These are phyloP conservation scores for Marmota monax DNA, from an alignment of 2,113 vertebrate genomes.

Conservation along the genomic window DNA sequence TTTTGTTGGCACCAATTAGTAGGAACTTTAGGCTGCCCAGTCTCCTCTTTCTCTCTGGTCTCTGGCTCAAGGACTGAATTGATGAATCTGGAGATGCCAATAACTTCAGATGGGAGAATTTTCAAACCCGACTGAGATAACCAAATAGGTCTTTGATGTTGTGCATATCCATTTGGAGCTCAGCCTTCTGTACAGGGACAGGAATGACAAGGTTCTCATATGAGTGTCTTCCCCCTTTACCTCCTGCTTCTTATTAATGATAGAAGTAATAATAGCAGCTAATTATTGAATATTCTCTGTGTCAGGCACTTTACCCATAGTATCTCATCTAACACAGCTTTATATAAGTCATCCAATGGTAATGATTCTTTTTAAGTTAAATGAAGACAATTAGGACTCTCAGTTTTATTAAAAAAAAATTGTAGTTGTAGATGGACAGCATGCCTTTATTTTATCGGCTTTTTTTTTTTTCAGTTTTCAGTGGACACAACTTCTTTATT, in stretches of 20 bases:
- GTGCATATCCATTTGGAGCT: background rate
- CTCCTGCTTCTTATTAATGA: background rate
- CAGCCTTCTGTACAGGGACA: background rate
- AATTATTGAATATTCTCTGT: background rate
- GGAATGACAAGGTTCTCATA: constrained; percentile 6
- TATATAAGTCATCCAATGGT: background rate
- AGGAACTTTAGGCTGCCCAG: background rate
- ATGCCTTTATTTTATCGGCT: too few species aligned
- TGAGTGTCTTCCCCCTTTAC: background rate
- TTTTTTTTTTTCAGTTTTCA: too few species aligned
- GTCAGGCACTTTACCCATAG: background rate
- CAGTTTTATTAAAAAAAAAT: background rate
- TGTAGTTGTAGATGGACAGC: too few species aligned
- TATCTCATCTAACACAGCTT: constrained; percentile 12
- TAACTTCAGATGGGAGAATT: constrained; percentile 48
- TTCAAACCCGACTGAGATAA: constrained; percentile 56
- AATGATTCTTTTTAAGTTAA: constrained; percentile 50
- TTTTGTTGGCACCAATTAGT: constrained; percentile 67
- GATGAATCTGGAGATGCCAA: constrained; percentile 45
- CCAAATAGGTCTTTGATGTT: constrained; percentile 44
- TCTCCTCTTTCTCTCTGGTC: constrained; percentile 35
- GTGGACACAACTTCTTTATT: too few species aligned
- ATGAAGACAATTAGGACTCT: constrained; percentile 8
- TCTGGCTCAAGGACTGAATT: constrained; percentile 47
- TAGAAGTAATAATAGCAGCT: background rate